phyloP scores from a whole-genome alignment of 2,113 vertebrate genomes.

The Limnothrissa miodon region DNA sequence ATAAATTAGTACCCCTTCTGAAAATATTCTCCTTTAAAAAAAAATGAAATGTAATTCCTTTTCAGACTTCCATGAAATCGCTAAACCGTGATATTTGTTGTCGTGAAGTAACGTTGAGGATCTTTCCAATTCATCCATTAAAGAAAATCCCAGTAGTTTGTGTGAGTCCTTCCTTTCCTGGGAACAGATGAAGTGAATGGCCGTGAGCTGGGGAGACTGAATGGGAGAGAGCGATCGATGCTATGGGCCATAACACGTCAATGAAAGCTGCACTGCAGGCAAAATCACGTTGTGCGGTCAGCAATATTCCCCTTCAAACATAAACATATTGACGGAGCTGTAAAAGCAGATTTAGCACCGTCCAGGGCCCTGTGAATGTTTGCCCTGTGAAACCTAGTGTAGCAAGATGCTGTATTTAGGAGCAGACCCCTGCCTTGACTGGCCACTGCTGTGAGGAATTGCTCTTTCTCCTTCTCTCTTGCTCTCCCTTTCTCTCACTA shows the following conservation, averaged over 20 bases:
- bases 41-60: neutral
- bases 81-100: neutral
- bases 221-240: constrained; percentile 6
- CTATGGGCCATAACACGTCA: constrained; percentile 15
- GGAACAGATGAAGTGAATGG: neutral
- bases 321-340: constrained; percentile 14
- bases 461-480: neutral
- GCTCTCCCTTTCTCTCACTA: neutral
- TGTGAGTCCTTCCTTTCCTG: neutral
- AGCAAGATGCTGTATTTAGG: constrained; percentile 14
- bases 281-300: constrained; percentile 19
- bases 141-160: neutral
- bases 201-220: neutral
- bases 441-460: neutral
- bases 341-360: constrained; percentile 8
- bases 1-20: neutral
- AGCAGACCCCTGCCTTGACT: neutral
- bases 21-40: neutral
- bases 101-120: neutral
- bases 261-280: constrained; percentile 18
- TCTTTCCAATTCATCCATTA: neutral
- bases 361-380: neutral
- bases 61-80: neutral
- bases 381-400: neutral
- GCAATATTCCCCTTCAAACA: constrained; percentile 19